Base-by-base conservation (phyloP, 2,113 vertebrate species). In the Phyllostomus discolor region DNA sequence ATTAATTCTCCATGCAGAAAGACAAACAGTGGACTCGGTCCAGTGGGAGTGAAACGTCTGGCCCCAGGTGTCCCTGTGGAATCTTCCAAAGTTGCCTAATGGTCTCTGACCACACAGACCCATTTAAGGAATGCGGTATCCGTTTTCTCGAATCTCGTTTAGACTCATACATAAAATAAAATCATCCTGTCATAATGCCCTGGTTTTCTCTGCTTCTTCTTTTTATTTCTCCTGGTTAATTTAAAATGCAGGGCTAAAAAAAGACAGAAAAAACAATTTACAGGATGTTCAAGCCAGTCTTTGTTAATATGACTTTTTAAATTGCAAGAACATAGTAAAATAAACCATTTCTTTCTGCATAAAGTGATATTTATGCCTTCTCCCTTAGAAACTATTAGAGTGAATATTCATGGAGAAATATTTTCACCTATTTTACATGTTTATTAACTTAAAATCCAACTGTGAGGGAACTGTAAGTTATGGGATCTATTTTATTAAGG, bases 1-100 rank as follows among this genome's bases (percentile, higher is more conserved):
- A 98, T 98, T 98, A 98, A 98, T 98, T 98, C 98, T 98, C 98
- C 96, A 62, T 98, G 98, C 98, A 98, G 98, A 96, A 98, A 98
- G 93, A 98, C 70, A 98, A 98, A 98, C 90, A 98, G 97, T 54
- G 96, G 96, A 94, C 95, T 97, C 64, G 28, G 6, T 96, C 98
- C 97, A 91, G 79, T 4, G 98, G 98, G 98, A 69, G 8, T 90
- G 33, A 43, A 97, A 95, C n/a, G 98, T 98, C 98, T 98, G 98
- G 95, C 98, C 98, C 97, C 97, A 79, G 96, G 96, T 93, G 84
- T 98, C 98, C 98, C 98, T 20, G 75, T 14, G 98, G 98, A 97
- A 95, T 46, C 98, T 96, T 84, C 97, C 96, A 93, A 78, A 95
- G 84, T 35, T 97, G 95, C 96, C 97, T 98, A 98, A 98, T 98